Evolutionary conservation across 2,113 vertebrate species (phyloP).

Genomic region (Podarcis raffonei): DNA sequence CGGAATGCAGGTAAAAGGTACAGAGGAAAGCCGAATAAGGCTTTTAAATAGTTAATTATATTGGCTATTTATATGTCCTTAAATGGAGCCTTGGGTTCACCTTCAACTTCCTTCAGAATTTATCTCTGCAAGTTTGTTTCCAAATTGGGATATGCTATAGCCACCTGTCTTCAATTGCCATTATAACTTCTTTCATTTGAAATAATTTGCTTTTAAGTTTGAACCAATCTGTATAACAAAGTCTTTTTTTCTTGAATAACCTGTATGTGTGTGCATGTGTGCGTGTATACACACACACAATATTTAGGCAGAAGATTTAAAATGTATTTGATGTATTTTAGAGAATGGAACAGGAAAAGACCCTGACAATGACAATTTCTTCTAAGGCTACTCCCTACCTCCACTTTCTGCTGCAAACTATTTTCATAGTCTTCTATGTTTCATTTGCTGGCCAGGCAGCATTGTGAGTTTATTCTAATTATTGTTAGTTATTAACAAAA

Average conservation of each 20-base stretch:
- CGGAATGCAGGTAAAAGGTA: background rate
- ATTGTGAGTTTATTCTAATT: background rate
- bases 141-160: background rate
- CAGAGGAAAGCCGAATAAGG: background rate
- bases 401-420: background rate
- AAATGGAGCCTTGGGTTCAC: background rate
- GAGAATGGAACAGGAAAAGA: background rate
- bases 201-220: background rate
- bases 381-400: background rate
- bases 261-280: background rate
- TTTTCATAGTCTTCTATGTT: background rate
- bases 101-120: background rate
- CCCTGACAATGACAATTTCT: background rate
- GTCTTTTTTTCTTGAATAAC: no score
- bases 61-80: background rate
- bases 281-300: background rate
- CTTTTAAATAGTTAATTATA: conserved; percentile 5
- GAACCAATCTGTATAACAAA: background rate
- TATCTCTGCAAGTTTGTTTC: background rate
- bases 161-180: background rate
- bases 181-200: background rate
- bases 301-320: background rate
- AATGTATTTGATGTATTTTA: background rate
- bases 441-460: background rate
- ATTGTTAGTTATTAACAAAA: background rate